A percentile compares a stretch with the other conserved stretches of the same genome.
phyloP scores from a whole-genome alignment of 1,140 invertebrate species.

The Orchesella cincta region DNA sequence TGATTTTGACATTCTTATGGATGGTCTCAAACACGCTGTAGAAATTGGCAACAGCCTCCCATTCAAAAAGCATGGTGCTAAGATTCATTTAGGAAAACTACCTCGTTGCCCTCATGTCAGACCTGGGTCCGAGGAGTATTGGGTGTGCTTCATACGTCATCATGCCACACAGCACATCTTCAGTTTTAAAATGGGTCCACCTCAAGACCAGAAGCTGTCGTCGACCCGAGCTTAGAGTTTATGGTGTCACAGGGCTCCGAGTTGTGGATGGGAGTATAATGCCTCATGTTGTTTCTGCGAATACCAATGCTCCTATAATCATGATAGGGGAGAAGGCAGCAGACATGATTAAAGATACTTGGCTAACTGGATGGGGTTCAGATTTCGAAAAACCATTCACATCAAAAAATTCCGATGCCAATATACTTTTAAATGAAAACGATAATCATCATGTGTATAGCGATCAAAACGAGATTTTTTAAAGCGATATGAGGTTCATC shows the following conservation, averaged over 20 bases:
- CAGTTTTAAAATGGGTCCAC: conserved; percentile 77
- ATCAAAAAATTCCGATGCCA: too few species aligned
- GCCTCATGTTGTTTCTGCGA: conserved; percentile 17
- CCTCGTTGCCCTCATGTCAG: conserved; percentile 37
- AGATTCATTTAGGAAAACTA: conserved; percentile 58
- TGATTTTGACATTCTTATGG: conserved; percentile 54
- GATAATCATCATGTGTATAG: too few species aligned
- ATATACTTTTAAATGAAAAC: too few species aligned
- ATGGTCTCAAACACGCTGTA: conserved; percentile 67
- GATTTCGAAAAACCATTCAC: too few species aligned
- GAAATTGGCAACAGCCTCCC: conserved; percentile 62
- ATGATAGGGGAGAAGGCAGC: conserved; percentile 55
- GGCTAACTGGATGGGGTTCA: too few species aligned
- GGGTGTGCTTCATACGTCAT: conserved; percentile 53
- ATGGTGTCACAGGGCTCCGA: conserved; percentile 35
- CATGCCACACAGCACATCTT: conserved; percentile 62
- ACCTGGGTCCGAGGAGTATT: conserved; percentile 41
- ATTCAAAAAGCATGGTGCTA: conserved; percentile 63
- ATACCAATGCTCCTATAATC: conserved; percentile 41
- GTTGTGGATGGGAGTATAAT: conserved; percentile 38
- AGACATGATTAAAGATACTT: conserved; percentile 54
- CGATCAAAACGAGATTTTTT: too few species aligned
- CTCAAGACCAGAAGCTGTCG: conserved; percentile 74
- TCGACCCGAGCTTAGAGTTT: conserved; percentile 69
- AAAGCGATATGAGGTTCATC: too few species aligned